Evolutionary conservation across 2,113 vertebrate genomes (phyloP).

Genomic region (Redunca redunca): DNA sequence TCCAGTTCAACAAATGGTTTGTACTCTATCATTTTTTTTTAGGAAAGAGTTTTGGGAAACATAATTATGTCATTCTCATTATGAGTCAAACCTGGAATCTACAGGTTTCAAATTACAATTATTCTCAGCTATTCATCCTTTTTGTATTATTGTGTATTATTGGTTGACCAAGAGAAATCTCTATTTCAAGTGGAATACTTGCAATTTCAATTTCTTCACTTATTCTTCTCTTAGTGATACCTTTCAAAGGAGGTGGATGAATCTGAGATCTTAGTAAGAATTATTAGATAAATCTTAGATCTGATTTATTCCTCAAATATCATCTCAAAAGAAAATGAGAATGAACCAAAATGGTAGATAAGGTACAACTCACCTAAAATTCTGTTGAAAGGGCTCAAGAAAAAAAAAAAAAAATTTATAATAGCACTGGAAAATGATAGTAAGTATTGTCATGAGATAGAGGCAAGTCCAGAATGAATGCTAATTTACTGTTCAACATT

Average conservation of each 20-base stretch:
- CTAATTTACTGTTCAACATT: neutral
- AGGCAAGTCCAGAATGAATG: neutral
- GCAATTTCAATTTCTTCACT: neutral
- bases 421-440: neutral
- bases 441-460: neutral
- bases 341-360: neutral
- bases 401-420: neutral
- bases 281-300: neutral
- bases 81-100: neutral
- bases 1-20: neutral
- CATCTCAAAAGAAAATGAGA: neutral
- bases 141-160: neutral
- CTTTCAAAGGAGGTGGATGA: neutral
- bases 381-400: neutral
- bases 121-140: neutral
- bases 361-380: neutral
- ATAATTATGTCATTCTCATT: neutral
- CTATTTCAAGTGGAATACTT: neutral
- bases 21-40: neutral
- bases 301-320: neutral
- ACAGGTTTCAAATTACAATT: neutral
- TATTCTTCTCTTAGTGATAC: neutral
- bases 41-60: neutral
- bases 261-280: neutral
- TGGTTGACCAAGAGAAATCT: neutral